Base-by-base conservation (phyloP, 2,797 vertebrate species). In the Danio jaintianensis region DNA sequence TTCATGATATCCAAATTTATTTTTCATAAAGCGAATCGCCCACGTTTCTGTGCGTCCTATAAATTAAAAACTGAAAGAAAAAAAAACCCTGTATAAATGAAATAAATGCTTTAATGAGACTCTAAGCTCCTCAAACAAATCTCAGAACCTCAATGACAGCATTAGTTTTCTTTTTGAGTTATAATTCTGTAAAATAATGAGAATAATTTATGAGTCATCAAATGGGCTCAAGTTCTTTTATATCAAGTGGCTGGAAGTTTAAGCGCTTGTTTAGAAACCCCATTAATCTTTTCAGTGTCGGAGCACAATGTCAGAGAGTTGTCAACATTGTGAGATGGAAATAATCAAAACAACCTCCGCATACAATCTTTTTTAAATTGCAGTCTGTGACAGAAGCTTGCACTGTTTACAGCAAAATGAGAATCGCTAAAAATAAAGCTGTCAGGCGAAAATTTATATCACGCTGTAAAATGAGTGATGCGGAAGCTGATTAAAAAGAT, bases 21-120 rank as follows among this genome's bases (percentile, higher is more conserved):
- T 85, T 78, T 82, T 85, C 73, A 85, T 82, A 56, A 86, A 79
- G 71, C 6, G 58, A 73, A 73, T 48, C 76, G 62, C 52, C 29
- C 52, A 67, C 69, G 43, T 79, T 86, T 83, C 68, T 58, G 74
- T 70, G 55, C 12, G 59, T 69, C 83, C 79, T 71, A 85, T 85
- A 80, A 82, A 83, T 79, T 29, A 29, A 29, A 29, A 29, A 29
- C 29, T n/a, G n/a, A n/a, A n/a, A n/a, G n/a, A n/a, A 82, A 70
- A 68, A 66, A 61, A 71, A 75, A 69, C 70, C 12, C 47, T 76
- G 55, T 64, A 78, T 80, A 80, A 86, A 83, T 82, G 58, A 83
- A 86, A 83, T 79, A 82, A 79, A 84, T 66, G 72, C 73, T 83
- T 81, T 83, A 84, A 84, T 82, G 76, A 84, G 78, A 63, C 42